Evolutionary conservation across 92 coral and sea anemone species (phyloP).

Genomic region (Porites divaricata): DNA sequence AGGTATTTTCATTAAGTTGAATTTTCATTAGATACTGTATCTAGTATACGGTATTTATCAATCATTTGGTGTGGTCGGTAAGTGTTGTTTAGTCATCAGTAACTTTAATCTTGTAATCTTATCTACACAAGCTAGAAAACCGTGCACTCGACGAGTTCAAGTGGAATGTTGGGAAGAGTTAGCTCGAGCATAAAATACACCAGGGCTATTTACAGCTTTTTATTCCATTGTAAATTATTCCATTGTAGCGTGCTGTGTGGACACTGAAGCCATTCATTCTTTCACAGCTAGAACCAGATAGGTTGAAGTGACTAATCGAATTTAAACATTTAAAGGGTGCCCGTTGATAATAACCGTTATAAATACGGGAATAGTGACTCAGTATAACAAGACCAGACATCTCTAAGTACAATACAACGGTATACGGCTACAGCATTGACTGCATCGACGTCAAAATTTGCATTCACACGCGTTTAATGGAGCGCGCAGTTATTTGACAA

Average conservation of each 20-base stretch:
- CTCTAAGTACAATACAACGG: background rate
- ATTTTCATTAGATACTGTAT: background rate
- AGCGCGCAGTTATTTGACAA: slow-evolving; percentile 2
- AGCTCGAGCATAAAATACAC: no score
- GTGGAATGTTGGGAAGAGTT: slow-evolving; percentile 1
- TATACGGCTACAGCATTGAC: background rate
- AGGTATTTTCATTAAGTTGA: slow-evolving; percentile 9
- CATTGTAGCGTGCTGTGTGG: slow-evolving; percentile 5
- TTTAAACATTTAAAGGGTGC: background rate
- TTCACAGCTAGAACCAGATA: background rate
- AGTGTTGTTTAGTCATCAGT: background rate
- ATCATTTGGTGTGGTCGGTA: background rate
- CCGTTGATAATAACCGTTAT: no score
- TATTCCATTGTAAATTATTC: background rate
- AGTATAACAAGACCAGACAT: no score
- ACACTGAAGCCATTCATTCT: background rate
- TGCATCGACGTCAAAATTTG: slow-evolving; percentile 6
- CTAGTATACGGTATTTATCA: background rate
- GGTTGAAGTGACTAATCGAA: background rate
- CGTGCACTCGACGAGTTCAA: slow-evolving; percentile 14
- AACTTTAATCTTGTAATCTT: background rate
- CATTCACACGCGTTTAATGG: slow-evolving; percentile 21
- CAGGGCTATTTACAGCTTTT: background rate
- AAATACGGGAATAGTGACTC: no score
- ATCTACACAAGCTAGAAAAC: background rate